These are phyloP conservation scores for Brienomyrus longianalis DNA, from an alignment of 2,113 vertebrate genomes.

Conservation along the genomic window DNA sequence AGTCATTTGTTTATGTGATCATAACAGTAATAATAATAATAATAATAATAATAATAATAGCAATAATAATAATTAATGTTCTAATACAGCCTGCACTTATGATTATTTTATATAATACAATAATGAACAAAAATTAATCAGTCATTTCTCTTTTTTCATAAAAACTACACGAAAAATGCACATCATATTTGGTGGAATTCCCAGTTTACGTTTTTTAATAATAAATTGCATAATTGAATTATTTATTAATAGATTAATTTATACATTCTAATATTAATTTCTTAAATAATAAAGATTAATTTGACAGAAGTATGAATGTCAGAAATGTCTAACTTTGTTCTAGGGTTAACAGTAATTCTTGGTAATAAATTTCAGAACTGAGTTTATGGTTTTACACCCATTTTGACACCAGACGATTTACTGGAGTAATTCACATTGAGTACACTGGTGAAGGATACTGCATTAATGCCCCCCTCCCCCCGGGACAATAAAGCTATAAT, in stretches of 20 bases:
- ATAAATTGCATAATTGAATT: neutral
- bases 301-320: neutral
- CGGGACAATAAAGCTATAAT: neutral
- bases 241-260: neutral
- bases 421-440: slow-evolving; percentile 8
- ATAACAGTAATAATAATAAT: neutral
- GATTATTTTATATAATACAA: neutral
- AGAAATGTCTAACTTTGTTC: neutral
- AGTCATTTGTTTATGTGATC: neutral
- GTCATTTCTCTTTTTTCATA: neutral
- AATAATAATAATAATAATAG: neutral
- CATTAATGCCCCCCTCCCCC: neutral
- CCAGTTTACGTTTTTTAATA: neutral
- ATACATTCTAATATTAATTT: neutral
- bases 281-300: neutral
- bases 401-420: slow-evolving; percentile 7
- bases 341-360: neutral
- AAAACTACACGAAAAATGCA: neutral
- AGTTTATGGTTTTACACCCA: neutral
- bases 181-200: neutral
- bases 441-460: slow-evolving; percentile 1
- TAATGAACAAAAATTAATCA: neutral
- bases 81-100: neutral
- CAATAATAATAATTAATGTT: neutral
- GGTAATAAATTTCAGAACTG: neutral